Evolutionary conservation across 2,113 vertebrate genomes (phyloP), one percentile per base, ranked within the genome.

Genomic region (Scomber scombrus): DNA sequence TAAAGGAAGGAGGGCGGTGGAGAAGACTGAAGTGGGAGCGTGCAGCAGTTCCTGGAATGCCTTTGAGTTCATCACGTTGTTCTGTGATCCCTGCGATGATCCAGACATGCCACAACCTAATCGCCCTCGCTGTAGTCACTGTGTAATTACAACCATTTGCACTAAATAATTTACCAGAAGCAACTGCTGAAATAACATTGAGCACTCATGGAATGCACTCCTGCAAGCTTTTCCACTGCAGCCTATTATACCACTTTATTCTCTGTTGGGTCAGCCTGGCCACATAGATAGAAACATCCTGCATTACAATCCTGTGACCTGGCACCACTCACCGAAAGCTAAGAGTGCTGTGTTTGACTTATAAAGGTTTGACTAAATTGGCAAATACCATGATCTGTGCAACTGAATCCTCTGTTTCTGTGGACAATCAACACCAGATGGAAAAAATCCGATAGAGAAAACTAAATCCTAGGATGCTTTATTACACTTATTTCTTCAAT

Each of bases 121-220:
- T 81, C 49, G n/a, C 40, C 65, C 71, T 72, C 29, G 26, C 72
- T 78, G 84, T 74, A 80, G 75, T 81, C 82, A 71, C 85, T 65
- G 82, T 90, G 84, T 92, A 90, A 94, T 92, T 89, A 92, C 92
- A 90, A 86, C 70, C 78, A 62, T 87, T 90, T 80, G 63, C 26
- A 68, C 81, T 90, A 80, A 93, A 94, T 94, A 91, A 92, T 93
- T 93, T 84, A 94, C 68, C 71, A 68, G 67, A 57, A 80, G 85
- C 78, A 83, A 81, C 73, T 5, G 4, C 83, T 85, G 80, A 89
- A 88, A 91, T 86, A 88, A 78, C 76, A 87, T 81, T 88, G 71
- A 90, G 83, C 82, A 77, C 84, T 90, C 81, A 64, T 63, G 75
- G 74, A 89, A 85, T 67, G 56, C 82, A 75, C 73, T 84, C 75